phyloP scores from a whole-genome alignment of 2,888 invertebrate genomes.

The Iselma pallidipennis region DNA sequence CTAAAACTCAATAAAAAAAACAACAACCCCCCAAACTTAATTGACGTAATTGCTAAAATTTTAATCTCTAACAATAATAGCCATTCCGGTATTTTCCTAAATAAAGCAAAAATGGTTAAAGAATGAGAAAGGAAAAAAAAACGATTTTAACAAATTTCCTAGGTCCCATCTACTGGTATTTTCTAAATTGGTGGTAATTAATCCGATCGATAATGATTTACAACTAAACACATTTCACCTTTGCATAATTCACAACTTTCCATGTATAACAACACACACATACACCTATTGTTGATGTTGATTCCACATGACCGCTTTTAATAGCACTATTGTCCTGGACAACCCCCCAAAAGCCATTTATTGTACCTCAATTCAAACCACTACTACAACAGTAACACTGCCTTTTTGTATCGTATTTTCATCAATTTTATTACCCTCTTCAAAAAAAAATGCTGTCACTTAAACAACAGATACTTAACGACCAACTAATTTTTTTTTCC shows the following conservation, averaged over 20 bases:
- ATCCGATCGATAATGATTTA: neutral
- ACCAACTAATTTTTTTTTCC: neutral
- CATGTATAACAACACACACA: neutral
- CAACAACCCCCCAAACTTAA: too few relatives aligned
- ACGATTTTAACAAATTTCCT: too few relatives aligned
- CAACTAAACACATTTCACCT: neutral
- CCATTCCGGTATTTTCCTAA: too few relatives aligned
- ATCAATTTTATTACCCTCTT: too few relatives aligned
- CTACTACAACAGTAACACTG: neutral
- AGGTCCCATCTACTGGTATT: too few relatives aligned
- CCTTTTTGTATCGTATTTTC: neutral
- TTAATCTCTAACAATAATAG: too few relatives aligned
- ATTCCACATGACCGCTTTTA: slow-evolving; percentile 23
- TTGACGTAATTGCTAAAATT: too few relatives aligned
- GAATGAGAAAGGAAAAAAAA: too few relatives aligned
- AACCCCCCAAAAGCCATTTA: neutral
- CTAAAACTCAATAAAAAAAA: too few relatives aligned
- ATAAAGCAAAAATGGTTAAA: too few relatives aligned
- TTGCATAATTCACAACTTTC: neutral
- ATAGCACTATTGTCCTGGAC: slow-evolving; percentile 18
- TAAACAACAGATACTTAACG: neutral
- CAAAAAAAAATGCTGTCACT: too few relatives aligned
- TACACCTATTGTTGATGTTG: neutral
- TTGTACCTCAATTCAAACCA: neutral
- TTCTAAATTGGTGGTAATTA: neutral